Evolutionary conservation across 92 coral and sea anemone species (phyloP), one percentile per base, ranked within the genome.

Genomic region (Paramuricea clavata): DNA sequence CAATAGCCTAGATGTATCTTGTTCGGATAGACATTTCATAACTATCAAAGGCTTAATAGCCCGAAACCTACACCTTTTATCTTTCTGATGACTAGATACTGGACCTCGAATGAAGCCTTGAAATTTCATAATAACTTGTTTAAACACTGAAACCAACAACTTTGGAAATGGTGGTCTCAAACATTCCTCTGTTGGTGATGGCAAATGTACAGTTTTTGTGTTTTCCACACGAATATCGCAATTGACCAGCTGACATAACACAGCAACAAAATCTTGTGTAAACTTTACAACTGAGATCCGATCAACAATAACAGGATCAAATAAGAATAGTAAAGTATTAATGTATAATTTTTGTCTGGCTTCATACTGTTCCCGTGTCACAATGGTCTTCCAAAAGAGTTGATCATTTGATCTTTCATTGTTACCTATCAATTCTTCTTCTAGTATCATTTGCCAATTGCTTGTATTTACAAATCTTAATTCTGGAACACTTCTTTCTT

Each of bases 381-480:
- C 31, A 16, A 78, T 57, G 25, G 83, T 36, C 13, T 15, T 78
- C 83, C 83, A 78, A 28, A 78, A 52, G 22, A 39, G 78, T 39
- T 44, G n/a, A 67, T 67, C 41, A 35, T 35, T 21, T 31, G 68
- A 52, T 7, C 62, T 78, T 23, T 78, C 62, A 22, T 7, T 78
- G 34, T 57, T 52, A 11, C 21, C 23, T 2, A 57, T 26, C 0
- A 78, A 25, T 30, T 78, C 83, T 57, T 78, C 83, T 28, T 78
- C 83, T 32, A 78, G 62, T 7, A 78, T 26, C 21, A 78, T 54
- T 31, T 54, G 33, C 83, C 83, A 78, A 25, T 57, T 49, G 27
- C 69, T 78, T 30, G 83, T 78, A 39, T 78, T 78, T 11, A 78
- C 83, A 78, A 78, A 78, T 17, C 83, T 13, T 52, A 78, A 25